phyloP scores from a whole-genome alignment of 2,113 vertebrate species.

The Gallinago undulata region DNA sequence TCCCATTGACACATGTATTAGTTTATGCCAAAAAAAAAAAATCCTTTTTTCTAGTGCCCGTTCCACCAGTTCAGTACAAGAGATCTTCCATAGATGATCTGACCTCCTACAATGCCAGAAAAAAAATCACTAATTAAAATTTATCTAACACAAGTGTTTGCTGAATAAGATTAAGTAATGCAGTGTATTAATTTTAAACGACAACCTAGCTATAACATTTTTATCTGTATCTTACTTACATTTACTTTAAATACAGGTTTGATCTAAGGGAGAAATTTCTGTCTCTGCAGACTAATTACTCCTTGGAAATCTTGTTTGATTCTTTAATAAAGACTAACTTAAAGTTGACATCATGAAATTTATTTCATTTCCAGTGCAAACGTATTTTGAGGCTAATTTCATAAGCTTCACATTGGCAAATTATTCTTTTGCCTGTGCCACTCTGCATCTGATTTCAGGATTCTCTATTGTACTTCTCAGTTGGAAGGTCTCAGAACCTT shows the following conservation, averaged over 20 bases:
- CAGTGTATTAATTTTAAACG: neutral
- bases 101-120: neutral
- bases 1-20: neutral
- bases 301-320: neutral
- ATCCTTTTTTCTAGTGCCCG: neutral
- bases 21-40: neutral
- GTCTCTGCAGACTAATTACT: neutral
- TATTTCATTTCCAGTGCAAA: neutral
- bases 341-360: neutral
- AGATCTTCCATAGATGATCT: neutral
- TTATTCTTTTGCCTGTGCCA: neutral
- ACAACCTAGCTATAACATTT: neutral
- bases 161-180: neutral
- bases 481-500: neutral
- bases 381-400: neutral
- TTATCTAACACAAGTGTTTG: neutral
- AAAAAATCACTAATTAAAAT: neutral
- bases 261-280: neutral
- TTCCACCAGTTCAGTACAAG: neutral
- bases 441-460: neutral
- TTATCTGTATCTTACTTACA: neutral
- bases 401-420: neutral
- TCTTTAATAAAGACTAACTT: neutral
- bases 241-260: neutral
- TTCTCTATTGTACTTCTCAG: neutral